Conservation (phyloP, 1,140 invertebrate species). For the Trichoplusia ni region DNA sequence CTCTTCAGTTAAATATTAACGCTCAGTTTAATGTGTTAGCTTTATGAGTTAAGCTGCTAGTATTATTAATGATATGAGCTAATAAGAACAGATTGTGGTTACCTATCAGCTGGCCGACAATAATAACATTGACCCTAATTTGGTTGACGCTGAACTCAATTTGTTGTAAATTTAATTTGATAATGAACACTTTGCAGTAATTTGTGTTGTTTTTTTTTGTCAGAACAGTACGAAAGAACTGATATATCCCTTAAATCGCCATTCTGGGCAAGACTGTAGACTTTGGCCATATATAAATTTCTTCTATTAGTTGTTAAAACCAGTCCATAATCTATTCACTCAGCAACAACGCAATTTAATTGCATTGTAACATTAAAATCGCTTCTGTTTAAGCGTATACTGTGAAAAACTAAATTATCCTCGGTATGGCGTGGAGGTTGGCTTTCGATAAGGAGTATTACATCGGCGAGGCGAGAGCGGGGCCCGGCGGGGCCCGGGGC, state of each 20-base stretch:
- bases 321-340: background rate
- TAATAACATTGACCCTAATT: no score
- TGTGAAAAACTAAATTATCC: constrained; percentile 29
- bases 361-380: background rate
- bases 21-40: background rate
- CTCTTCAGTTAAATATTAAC: background rate
- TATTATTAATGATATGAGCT: background rate
- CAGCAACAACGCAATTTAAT: background rate
- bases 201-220: no score
- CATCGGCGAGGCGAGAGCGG: background rate
- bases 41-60: background rate
- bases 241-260: no score
- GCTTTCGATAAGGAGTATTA: constrained; percentile 25
- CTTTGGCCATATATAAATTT: no score
- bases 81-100: no score
- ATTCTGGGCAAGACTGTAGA: no score
- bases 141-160: no score
- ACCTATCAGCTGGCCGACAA: no score
- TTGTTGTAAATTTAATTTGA: no score
- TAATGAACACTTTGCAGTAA: no score
- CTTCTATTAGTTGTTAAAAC: background rate
- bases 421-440: constrained; percentile 13
- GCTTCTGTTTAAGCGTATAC: constrained; percentile 6
- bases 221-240: no score
- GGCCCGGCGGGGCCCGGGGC: background rate